phyloP scores from a whole-genome alignment of 2,113 vertebrate genomes.

The Arothron firmamentum region DNA sequence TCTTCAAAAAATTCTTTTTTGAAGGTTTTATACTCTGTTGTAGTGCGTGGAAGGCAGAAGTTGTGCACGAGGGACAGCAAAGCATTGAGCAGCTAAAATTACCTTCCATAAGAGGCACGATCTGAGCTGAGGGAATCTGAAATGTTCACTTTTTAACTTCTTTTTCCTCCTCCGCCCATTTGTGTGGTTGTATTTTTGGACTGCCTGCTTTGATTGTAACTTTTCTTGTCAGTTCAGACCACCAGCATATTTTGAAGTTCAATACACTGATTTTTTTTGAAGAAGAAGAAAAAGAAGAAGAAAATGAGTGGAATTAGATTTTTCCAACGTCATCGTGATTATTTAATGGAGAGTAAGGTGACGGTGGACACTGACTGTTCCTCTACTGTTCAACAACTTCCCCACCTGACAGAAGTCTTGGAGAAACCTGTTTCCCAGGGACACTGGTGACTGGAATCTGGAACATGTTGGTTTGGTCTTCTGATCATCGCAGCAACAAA shows the following conservation, averaged over 20 bases:
- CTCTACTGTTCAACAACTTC: too few species aligned
- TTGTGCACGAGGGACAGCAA: neutral
- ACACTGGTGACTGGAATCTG: too few species aligned
- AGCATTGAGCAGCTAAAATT: too few species aligned
- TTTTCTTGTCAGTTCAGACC: constrained; percentile 14
- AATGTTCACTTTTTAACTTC: neutral
- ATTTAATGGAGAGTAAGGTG: too few species aligned
- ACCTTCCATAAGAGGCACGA: too few species aligned
- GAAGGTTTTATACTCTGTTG: constrained; percentile 16
- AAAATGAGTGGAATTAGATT: too few species aligned
- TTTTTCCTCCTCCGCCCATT: neutral
- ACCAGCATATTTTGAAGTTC: neutral
- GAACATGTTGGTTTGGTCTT: neutral
- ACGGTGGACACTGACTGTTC: too few species aligned
- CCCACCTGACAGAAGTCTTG: too few species aligned
- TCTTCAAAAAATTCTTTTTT: constrained; percentile 1
- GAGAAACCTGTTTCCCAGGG: too few species aligned
- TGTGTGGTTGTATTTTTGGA: constrained; percentile 21
- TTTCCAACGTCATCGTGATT: too few species aligned
- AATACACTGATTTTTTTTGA: neutral
- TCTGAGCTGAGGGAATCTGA: too few species aligned
- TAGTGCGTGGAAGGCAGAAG: neutral
- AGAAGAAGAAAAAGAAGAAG: too few species aligned
- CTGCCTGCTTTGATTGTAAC: constrained; percentile 4
- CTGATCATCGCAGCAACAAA: neutral